Conservation (phyloP, 2,797 vertebrate species). For the Hyperoplus immaculatus region DNA sequence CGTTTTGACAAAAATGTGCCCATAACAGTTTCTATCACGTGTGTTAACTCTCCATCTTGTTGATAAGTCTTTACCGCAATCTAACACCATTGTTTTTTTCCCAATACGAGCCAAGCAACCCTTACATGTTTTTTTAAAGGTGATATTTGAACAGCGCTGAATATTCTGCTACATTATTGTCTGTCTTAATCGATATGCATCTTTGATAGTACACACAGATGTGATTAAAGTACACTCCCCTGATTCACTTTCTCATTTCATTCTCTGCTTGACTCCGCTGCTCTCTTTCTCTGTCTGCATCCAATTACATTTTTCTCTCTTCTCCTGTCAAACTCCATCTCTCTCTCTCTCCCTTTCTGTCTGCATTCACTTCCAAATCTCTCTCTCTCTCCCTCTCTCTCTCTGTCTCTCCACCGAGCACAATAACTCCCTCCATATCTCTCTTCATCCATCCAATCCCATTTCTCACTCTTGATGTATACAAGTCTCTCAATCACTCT, state of each 20-base stretch:
- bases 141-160: background rate
- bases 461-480: constrained; percentile 56
- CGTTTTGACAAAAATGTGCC: no score
- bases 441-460: constrained; percentile 37
- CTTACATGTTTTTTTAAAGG: background rate
- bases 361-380: constrained; percentile 54
- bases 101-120: background rate
- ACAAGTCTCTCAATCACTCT: constrained; percentile 60
- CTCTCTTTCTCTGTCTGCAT: constrained; percentile 57
- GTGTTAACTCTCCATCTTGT: no score
- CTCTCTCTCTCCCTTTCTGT: constrained; percentile 48
- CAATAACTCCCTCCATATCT: constrained; percentile 54
- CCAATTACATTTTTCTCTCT: constrained; percentile 66
- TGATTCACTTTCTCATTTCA: constrained; percentile 40
- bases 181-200: constrained; percentile 3
- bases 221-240: constrained; percentile 36
- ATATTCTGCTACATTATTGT: background rate
- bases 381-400: constrained; percentile 40
- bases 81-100: background rate
- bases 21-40: no score
- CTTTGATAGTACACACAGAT: constrained; percentile 18
- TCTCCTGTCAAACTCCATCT: constrained; percentile 62
- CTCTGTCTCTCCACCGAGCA: constrained; percentile 25
- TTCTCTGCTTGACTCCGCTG: constrained; percentile 31
- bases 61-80: no score